phyloP scores from a whole-genome alignment of 2,113 vertebrate genomes.

The Sceloporus undulatus region DNA sequence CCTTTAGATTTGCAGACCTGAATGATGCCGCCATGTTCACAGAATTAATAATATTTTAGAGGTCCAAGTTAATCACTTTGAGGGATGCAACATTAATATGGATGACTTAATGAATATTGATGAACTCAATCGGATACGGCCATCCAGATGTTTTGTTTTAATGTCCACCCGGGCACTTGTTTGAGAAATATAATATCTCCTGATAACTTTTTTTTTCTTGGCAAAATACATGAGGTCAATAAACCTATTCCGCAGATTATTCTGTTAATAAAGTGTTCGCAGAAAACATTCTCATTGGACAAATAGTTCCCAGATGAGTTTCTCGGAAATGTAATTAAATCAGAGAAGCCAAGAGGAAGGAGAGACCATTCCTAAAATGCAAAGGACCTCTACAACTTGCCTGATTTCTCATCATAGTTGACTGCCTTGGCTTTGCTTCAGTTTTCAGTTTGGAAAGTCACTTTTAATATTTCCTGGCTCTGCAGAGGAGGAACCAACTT shows the following conservation, averaged over 20 bases:
- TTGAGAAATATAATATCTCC: constrained; percentile 27
- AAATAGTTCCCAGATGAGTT: constrained; percentile 26
- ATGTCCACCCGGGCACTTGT: constrained; percentile 20
- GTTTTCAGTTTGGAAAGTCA: not conserved
- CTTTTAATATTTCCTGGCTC: not conserved
- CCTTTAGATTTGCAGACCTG: not conserved
- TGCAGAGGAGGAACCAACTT: too few relatives aligned
- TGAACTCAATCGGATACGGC: constrained; percentile 13
- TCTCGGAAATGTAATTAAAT: constrained; percentile 43
- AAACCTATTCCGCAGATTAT: constrained; percentile 23
- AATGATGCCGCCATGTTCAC: not conserved
- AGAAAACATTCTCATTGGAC: constrained; percentile 18
- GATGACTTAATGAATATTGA: constrained; percentile 40
- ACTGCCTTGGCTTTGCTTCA: not conserved
- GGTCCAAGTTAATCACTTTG: constrained; percentile 33
- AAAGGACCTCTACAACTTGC: not conserved
- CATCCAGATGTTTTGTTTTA: constrained; percentile 41
- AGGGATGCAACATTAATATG: constrained; percentile 11
- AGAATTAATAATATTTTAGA: constrained; percentile 39
- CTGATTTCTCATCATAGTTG: not conserved
- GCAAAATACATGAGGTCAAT: constrained; percentile 10
- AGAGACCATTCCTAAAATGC: constrained; percentile 3
- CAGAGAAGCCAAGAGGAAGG: not conserved
- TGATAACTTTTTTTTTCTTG: not conserved
- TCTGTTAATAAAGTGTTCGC: constrained; percentile 21